Conservation (phyloP, 2,113 vertebrate genomes). For the Cnemophilus loriae region DNA sequence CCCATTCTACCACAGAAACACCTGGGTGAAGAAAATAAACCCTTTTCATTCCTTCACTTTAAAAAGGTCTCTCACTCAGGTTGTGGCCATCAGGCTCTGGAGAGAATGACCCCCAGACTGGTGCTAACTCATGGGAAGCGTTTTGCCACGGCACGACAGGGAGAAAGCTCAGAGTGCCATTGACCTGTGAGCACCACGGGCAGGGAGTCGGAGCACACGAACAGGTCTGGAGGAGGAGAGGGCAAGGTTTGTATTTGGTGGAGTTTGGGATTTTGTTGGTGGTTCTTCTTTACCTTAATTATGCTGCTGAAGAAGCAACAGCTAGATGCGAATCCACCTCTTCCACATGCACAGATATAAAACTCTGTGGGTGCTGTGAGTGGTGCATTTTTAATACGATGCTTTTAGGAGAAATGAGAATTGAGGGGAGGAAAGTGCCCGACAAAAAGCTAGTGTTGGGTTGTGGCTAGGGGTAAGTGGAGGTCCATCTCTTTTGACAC, state of each 20-base stretch:
- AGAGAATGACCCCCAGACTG: not conserved
- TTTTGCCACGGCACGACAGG: rapidly evolving
- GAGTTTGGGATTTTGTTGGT: not conserved
- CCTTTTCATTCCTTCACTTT: not conserved
- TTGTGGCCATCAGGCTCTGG: not conserved
- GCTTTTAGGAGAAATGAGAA: not conserved
- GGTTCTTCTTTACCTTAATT: not conserved
- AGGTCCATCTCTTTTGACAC: not conserved
- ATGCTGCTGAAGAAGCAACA: not conserved
- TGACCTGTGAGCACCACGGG: rapidly evolving
- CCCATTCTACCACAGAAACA: not conserved
- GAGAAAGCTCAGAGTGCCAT: not conserved
- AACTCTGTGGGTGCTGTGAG: rapidly evolving
- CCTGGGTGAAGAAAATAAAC: not conserved
- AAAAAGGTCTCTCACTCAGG: not conserved
- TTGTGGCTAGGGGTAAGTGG: not conserved
- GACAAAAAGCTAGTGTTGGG: not conserved
- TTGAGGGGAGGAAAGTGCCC: not conserved
- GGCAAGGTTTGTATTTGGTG: not conserved
- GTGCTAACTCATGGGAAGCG: rapidly evolving
- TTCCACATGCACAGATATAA: not conserved
- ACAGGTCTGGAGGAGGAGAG: not conserved
- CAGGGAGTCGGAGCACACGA: rapidly evolving
- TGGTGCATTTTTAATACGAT: not conserved
- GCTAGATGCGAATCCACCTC: not conserved